A percentile compares a stretch with the other conserved stretches of the same genome.
Conservation (phyloP, 1,140 invertebrate species). For the Eupeodes corollae region DNA sequence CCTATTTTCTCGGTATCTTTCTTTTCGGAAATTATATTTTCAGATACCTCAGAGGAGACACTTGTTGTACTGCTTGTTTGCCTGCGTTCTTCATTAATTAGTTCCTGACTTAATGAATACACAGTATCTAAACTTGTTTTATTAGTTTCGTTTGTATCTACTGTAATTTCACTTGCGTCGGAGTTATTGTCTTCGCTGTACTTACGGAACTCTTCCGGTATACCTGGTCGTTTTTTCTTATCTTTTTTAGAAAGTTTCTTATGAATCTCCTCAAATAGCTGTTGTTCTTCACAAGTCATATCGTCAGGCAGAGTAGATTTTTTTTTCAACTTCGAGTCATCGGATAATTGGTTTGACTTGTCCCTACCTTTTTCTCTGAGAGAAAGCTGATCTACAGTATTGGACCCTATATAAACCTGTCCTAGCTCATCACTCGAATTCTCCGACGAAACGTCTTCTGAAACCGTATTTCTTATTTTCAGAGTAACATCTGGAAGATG, state of each 20-base stretch:
- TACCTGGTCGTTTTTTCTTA: constrained; percentile 31
- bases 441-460: constrained; percentile 25
- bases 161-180: background rate
- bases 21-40: background rate
- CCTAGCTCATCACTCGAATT: constrained; percentile 6
- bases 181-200: background rate
- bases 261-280: constrained; percentile 31
- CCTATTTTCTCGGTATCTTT: constrained; percentile 5
- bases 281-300: constrained; percentile 25
- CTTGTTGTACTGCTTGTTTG: too few relatives aligned
- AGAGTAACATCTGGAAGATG: constrained; percentile 36
- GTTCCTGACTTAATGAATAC: background rate
- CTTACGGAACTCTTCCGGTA: constrained; percentile 30
- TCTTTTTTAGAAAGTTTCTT: constrained; percentile 33
- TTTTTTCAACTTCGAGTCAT: background rate
- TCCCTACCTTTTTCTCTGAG: background rate
- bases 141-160: background rate
- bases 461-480: constrained; percentile 31
- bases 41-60: too few relatives aligned
- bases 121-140: too few relatives aligned
- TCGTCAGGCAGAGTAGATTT: constrained; percentile 8
- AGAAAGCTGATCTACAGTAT: background rate
- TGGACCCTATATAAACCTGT: background rate
- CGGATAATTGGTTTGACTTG: background rate
- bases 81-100: too few relatives aligned